Percentiles rank a stretch among this genome's conserved stretches.
Evolutionary conservation across 2,113 vertebrate species (phyloP).

Genomic region (Phyllopteryx taeniolatus): DNA sequence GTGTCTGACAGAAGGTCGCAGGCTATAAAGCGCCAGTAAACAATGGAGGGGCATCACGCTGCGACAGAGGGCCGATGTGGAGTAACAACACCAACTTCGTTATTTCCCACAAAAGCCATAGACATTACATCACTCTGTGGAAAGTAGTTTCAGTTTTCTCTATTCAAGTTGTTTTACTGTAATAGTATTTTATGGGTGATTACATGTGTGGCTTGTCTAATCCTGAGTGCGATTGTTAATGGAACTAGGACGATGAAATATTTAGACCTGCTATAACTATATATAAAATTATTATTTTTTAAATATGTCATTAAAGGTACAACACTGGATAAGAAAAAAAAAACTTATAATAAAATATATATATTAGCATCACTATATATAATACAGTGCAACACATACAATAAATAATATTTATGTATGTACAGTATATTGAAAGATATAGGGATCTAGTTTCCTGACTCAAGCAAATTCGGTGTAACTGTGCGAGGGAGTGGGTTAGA

Average conservation of each 20-base stretch:
- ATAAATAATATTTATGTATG: too few relatives aligned
- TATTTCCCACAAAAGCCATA: neutral
- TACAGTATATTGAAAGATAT: too few relatives aligned
- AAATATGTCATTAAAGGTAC: too few relatives aligned
- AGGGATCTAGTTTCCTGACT: too few relatives aligned
- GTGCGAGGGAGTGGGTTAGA: too few relatives aligned
- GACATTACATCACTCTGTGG: neutral
- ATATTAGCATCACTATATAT: too few relatives aligned
- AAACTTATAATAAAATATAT: too few relatives aligned
- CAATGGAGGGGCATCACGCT: conserved; percentile 34
- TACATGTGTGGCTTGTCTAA: neutral
- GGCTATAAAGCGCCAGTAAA: conserved; percentile 68
- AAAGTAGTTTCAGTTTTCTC: neutral
- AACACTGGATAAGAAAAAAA: too few relatives aligned
- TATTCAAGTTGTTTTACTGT: neutral
- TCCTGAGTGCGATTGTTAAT: too few relatives aligned
- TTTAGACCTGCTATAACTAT: neutral
- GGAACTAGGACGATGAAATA: neutral
- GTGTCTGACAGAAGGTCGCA: conserved; percentile 63
- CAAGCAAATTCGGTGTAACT: too few relatives aligned
- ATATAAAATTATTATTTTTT: too few relatives aligned
- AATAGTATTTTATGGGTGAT: neutral
- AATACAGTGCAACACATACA: too few relatives aligned
- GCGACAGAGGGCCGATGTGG: conserved; percentile 32
- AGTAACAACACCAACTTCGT: neutral